Evolutionary conservation across 2,797 vertebrate genomes (phyloP).

Genomic region (Euphonia xanthogaster): DNA sequence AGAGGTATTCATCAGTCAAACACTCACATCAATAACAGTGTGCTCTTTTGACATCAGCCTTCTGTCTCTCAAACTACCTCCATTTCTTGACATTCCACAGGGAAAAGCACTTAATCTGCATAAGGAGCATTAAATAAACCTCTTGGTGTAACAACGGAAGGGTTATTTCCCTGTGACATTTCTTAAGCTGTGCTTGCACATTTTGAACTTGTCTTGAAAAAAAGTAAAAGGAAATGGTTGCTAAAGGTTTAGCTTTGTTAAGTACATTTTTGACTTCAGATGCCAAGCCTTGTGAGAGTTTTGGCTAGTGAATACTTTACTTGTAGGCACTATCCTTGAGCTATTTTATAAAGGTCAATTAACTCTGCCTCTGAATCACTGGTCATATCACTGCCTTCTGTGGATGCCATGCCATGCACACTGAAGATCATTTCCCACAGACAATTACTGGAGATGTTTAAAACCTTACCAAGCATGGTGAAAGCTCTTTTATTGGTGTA

Average conservation of each 20-base stretch:
- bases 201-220: background rate
- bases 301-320: background rate
- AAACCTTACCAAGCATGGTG: slow-evolving; percentile 72
- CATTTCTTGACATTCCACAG: background rate
- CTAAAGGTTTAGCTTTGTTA: background rate
- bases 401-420: background rate
- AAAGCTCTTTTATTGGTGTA: slow-evolving; percentile 78
- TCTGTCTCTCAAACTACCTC: background rate
- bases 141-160: background rate
- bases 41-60: background rate
- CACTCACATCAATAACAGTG: background rate
- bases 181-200: background rate
- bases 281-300: background rate
- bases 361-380: background rate
- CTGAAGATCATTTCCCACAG: background rate
- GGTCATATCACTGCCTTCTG: background rate
- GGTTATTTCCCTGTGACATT: background rate
- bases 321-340: background rate
- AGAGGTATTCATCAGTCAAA: background rate
- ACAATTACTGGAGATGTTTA: fast-evolving
- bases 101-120: background rate
- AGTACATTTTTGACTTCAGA: background rate
- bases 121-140: background rate
- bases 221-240: background rate
- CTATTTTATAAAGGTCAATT: background rate